These are phyloP conservation scores for Leptobrachium ailaonicum DNA, from an alignment of 2,113 vertebrate genomes.

Conservation along the genomic window DNA sequence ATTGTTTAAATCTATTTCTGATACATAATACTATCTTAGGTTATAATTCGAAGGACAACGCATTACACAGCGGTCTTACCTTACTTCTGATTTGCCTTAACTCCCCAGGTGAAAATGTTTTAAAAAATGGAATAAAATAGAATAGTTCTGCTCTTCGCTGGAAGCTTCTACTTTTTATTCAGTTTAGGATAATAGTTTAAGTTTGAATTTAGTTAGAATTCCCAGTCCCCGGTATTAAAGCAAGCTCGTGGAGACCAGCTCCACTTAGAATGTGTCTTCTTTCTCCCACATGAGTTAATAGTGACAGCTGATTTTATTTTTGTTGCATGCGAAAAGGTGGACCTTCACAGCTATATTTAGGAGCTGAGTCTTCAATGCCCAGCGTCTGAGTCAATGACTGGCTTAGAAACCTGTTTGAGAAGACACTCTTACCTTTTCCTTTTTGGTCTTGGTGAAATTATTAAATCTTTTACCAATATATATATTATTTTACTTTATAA, in stretches of 20 bases:
- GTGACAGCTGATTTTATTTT: constrained; percentile 84
- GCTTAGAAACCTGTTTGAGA: constrained; percentile 65
- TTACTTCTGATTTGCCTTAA: neutral
- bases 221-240: constrained; percentile 69
- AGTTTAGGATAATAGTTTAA: constrained; percentile 35
- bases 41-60: too few species aligned
- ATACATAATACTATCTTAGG: too few species aligned
- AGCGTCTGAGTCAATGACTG: constrained; percentile 62
- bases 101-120: neutral
- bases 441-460: neutral
- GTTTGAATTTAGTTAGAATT: constrained; percentile 61
- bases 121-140: constrained; percentile 25
- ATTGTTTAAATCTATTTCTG: neutral
- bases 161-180: constrained; percentile 46
- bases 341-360: constrained; percentile 74
- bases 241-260: constrained; percentile 79
- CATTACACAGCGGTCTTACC: constrained; percentile 2
- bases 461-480: too few species aligned
- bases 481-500: too few species aligned
- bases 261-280: constrained; percentile 66
- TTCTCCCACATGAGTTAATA: constrained; percentile 68
- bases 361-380: constrained; percentile 69
- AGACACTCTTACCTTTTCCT: constrained; percentile 57
- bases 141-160: constrained; percentile 56
- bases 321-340: constrained; percentile 62